Base-by-base conservation (phyloP, 1,140 invertebrate genomes). In the Saxidomus purpurata region DNA sequence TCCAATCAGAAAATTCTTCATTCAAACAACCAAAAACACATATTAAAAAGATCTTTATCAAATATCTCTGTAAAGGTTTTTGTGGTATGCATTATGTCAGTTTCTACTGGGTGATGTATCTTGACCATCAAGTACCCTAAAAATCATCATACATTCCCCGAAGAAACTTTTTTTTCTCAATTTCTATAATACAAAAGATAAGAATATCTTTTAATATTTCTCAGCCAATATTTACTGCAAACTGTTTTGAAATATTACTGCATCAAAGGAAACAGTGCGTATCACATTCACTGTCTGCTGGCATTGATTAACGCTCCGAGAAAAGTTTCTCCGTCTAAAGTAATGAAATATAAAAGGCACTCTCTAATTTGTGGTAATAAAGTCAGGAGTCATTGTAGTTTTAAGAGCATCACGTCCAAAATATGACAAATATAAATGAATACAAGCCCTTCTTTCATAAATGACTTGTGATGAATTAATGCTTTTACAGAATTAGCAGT, bases 341-440 rank as follows among this genome's bases (percentile, higher is more conserved):
- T 55, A 74, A 74, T 85, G 61, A 69, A 85, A 55, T 59, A 55
- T 74, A 71, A 71, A 69, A 55, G 67, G 19, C 59, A 49, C 31
- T 40, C 38, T 69, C 31, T 52, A 79, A 55, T 79, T 79, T 55
- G 49, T 55, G 83, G 38, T 67, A 55, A 76, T 83, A 85, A 74
- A 85, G 31, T 55, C 61, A 71, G 40, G 36, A 49, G 63, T 85
- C 67, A 74, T 55, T 38, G 28, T 55, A 25, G 83, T 69, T 71
- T 85, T 74, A 76, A 28, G 83, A 85, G 69, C 31, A 55, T 40
- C 22, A 28, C 19, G 61, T 85, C 83, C 59, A 85, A 67, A 82
- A 67, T 40, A 49, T 85, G 83, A 85, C 83, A 85, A 76, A 85
- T 85, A 85, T 69, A 74, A 74, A 85, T 74, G 36, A 74, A 74